A percentile compares a stretch with the other conserved stretches of the same genome.
These are phyloP conservation scores for Syngnathus scovelli DNA, from an alignment of 2,113 vertebrate species.

Conservation along the genomic window DNA sequence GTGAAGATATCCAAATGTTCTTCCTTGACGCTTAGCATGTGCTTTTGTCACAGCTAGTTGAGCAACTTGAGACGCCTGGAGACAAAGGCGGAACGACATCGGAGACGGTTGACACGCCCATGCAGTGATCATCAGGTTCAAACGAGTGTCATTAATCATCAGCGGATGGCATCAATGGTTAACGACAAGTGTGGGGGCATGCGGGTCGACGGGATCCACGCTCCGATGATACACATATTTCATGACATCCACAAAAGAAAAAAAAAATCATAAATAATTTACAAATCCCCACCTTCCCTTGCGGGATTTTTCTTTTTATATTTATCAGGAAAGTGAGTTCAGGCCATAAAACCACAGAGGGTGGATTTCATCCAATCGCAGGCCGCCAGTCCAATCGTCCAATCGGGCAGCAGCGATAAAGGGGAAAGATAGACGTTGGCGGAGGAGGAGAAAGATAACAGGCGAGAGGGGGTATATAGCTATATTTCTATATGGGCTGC, in stretches of 20 bases:
- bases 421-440: not conserved
- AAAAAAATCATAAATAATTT: not conserved
- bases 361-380: not conserved
- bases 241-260: no score
- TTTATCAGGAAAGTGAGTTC: not conserved
- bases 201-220: not conserved
- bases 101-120: not conserved
- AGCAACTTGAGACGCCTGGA: not conserved
- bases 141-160: not conserved
- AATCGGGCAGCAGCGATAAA: not conserved
- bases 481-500: not conserved
- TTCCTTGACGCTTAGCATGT: not conserved
- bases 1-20: not conserved
- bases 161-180: not conserved
- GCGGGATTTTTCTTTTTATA: no score
- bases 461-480: not conserved
- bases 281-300: no score
- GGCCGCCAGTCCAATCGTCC: not conserved
- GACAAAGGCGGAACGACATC: not conserved
- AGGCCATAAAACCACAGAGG: not conserved
- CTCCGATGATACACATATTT: no score
- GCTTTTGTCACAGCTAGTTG: not conserved
- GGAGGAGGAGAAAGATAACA: not conserved
- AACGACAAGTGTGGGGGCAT: not conserved
- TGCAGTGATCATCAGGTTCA: not conserved